A percentile compares a stretch with the other conserved stretches of the same genome.
These are phyloP conservation scores for Malurus alboscapulatus DNA, from an alignment of 2,113 vertebrate species.

Conservation along the genomic window DNA sequence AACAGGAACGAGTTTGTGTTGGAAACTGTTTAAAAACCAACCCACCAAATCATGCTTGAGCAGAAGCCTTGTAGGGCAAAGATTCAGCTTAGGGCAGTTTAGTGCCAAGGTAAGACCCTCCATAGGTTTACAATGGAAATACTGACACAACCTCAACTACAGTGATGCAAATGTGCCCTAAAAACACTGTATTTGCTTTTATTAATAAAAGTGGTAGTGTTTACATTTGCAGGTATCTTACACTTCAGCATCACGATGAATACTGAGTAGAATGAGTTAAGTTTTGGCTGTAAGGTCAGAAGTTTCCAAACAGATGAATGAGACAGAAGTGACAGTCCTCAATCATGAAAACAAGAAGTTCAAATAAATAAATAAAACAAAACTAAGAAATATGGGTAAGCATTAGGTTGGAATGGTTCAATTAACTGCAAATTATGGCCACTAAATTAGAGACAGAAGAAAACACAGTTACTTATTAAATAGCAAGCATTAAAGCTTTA, in stretches of 20 bases:
- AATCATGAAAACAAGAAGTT: conserved; percentile 51
- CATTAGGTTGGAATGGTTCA: conserved; percentile 69
- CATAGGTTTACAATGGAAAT: conserved; percentile 57
- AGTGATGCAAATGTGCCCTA: conserved; percentile 67
- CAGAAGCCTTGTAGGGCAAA: conserved; percentile 38
- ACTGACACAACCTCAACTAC: conserved; percentile 61
- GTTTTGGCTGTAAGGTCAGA: conserved; percentile 37
- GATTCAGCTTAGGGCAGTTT: conserved; percentile 29
- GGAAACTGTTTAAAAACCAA: conserved; percentile 54
- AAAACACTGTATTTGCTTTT: conserved; percentile 67
- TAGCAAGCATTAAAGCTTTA: conserved; percentile 69
- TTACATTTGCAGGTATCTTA: conserved; percentile 67
- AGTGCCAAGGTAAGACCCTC: conserved; percentile 63
- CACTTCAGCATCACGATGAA: conserved; percentile 66
- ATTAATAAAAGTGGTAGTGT: conserved; percentile 70
- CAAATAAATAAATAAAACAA: conserved; percentile 73
- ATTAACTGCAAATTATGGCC: conserved; percentile 64
- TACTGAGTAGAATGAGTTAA: conserved; percentile 55
- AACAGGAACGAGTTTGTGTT: conserved; percentile 53
- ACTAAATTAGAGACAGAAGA: conserved; percentile 66
- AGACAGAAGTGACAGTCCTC: conserved; percentile 44
- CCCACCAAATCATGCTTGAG: conserved; percentile 31
- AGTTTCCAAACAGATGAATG: conserved; percentile 44
- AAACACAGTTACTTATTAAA: conserved; percentile 61
- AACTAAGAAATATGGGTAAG: conserved; percentile 63